Conservation (phyloP, 2,888 invertebrate species). For the Vannuccia rotundouncinata region DNA sequence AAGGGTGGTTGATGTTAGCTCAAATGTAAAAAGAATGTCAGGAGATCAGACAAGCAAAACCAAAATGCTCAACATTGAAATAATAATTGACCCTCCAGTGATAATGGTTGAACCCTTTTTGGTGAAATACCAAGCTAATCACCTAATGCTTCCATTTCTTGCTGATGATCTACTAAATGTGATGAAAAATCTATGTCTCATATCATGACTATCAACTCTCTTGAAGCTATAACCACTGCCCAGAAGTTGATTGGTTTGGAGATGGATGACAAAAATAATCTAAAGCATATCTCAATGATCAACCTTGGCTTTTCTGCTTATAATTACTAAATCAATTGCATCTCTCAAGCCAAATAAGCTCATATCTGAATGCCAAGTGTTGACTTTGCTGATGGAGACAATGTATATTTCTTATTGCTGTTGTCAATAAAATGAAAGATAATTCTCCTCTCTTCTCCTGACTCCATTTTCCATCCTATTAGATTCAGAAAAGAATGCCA, state of each 20-base stretch:
- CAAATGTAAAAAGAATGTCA: too few species aligned
- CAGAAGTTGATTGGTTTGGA: not conserved
- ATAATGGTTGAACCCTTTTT: too few species aligned
- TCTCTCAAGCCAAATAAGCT: conserved; percentile 8
- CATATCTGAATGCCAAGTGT: conserved; percentile 24
- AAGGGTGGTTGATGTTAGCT: too few species aligned
- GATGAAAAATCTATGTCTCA: not conserved
- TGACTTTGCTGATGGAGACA: conserved; percentile 13
- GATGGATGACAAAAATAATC: not conserved
- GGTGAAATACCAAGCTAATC: not conserved
- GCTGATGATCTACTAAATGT: not conserved
- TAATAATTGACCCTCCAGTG: too few species aligned
- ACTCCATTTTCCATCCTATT: not conserved
- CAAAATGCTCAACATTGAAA: too few species aligned
- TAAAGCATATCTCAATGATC: not conserved
- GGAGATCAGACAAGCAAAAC: too few species aligned
- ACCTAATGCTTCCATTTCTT: not conserved
- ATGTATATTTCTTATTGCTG: not conserved
- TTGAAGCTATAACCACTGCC: not conserved
- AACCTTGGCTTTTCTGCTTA: conserved; percentile 20
- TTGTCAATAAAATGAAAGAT: not conserved
- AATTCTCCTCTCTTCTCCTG: not conserved
- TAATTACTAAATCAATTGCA: conserved; percentile 7
- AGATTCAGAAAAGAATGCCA: not conserved
- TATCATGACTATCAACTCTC: not conserved